Evolutionary conservation across 2,797 vertebrate genomes (phyloP).

Genomic region (Cyprinella venusta): DNA sequence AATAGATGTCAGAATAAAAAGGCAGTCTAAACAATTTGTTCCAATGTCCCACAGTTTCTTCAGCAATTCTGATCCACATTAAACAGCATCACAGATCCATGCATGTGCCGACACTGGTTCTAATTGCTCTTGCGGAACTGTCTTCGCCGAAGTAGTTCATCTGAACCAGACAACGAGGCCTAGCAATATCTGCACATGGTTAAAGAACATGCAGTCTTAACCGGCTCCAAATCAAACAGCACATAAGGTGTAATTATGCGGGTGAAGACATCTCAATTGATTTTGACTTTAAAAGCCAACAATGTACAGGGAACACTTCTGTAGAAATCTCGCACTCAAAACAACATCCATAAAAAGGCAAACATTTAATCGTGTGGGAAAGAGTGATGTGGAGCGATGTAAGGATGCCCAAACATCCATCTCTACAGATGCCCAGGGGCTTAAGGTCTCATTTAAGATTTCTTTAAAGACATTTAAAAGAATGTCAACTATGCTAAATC

Average conservation of each 20-base stretch:
- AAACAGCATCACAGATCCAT: neutral
- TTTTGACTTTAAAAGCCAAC: neutral
- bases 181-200: slow-evolving; percentile 1
- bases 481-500: slow-evolving; percentile 10
- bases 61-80: neutral
- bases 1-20: slow-evolving; percentile 36
- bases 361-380: slow-evolving; percentile 8
- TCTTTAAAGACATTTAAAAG: slow-evolving; percentile 4
- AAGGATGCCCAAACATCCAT: neutral
- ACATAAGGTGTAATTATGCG: neutral
- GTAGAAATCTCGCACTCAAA: slow-evolving; percentile 22
- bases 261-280: neutral
- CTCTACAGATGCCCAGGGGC: slow-evolving; percentile 1
- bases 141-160: neutral
- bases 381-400: neutral
- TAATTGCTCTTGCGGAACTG: neutral
- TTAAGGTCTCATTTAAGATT: slow-evolving; percentile 26
- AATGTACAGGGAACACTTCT: slow-evolving; percentile 7
- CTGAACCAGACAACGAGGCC: slow-evolving; percentile 1
- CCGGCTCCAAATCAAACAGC: slow-evolving; percentile 2
- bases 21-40: slow-evolving; percentile 22
- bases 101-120: neutral
- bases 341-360: slow-evolving; percentile 23
- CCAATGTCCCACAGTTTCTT: neutral
- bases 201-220: slow-evolving; percentile 17